Conservation (phyloP, 2,797 vertebrate genomes). For the Australoheros facetus region DNA sequence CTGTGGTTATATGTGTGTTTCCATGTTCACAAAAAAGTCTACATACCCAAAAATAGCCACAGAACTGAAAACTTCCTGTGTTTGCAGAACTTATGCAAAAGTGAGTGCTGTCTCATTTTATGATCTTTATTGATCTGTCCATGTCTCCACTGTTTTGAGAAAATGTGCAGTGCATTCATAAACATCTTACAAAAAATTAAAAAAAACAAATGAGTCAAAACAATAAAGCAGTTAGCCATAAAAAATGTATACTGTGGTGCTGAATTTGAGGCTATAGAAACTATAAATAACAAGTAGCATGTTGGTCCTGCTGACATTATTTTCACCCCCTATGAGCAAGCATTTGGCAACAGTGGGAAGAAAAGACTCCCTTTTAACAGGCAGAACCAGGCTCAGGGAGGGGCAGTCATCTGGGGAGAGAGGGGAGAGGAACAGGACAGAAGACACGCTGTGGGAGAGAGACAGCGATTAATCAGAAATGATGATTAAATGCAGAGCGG, state of each 20-base stretch:
- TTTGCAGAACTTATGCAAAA: neutral
- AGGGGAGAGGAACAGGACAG: no score
- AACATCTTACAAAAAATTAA: neutral
- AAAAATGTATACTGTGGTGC: neutral
- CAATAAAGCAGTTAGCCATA: neutral
- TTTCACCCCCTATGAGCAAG: neutral
- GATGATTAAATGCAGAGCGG: no score
- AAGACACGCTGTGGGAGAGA: no score
- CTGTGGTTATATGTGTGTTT: constrained; percentile 30
- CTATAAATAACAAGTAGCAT: neutral
- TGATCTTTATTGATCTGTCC: neutral
- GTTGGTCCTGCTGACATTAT: neutral
- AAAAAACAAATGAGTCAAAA: neutral
- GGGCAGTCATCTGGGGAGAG: no score
- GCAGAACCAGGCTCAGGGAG: no score
- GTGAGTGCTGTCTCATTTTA: neutral
- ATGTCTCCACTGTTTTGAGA: neutral
- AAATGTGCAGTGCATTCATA: neutral
- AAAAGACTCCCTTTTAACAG: no score
- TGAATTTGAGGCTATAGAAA: neutral
- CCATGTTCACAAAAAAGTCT: constrained; percentile 8
- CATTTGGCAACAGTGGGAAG: no score
- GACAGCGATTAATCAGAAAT: no score
- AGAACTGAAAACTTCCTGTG: constrained; percentile 26
- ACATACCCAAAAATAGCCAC: neutral